These are phyloP conservation scores for Entelurus aequoreus DNA, from an alignment of 2,113 vertebrate species.

Conservation along the genomic window DNA sequence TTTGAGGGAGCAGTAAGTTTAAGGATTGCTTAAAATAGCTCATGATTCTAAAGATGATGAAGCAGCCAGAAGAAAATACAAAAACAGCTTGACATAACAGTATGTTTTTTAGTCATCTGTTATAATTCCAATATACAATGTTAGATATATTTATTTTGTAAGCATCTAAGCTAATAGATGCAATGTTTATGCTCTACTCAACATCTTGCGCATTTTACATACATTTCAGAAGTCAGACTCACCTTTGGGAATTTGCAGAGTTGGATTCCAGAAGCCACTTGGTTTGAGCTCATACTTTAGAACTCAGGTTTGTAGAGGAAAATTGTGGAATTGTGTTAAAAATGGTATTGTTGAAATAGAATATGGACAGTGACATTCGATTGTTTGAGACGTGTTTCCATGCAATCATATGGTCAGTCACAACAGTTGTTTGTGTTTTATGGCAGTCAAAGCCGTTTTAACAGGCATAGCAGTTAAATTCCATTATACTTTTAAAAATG, in stretches of 20 bases:
- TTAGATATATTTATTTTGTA: background rate
- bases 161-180: background rate
- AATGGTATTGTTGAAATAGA: no score
- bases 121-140: conserved; percentile 11
- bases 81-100: conserved; percentile 83
- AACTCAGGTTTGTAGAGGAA: background rate
- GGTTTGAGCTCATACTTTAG: background rate
- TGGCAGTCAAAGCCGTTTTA: no score
- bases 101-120: conserved; percentile 73
- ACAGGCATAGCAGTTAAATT: no score
- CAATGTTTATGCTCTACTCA: conserved; percentile 12
- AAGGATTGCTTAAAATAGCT: conserved; percentile 87
- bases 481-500: no score
- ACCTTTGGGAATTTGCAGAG: conserved; percentile 3
- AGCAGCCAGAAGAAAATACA: conserved; percentile 80
- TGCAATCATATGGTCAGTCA: no score
- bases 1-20: conserved; percentile 44
- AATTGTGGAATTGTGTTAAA: background rate
- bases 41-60: conserved; percentile 96
- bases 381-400: no score
- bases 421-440: no score
- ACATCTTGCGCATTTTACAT: conserved; percentile 20
- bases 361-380: no score
- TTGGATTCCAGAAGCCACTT: conserved; percentile 16
- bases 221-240: background rate